phyloP scores from a whole-genome alignment of 1,140 invertebrate genomes.

The Arctopsyche grandis region DNA sequence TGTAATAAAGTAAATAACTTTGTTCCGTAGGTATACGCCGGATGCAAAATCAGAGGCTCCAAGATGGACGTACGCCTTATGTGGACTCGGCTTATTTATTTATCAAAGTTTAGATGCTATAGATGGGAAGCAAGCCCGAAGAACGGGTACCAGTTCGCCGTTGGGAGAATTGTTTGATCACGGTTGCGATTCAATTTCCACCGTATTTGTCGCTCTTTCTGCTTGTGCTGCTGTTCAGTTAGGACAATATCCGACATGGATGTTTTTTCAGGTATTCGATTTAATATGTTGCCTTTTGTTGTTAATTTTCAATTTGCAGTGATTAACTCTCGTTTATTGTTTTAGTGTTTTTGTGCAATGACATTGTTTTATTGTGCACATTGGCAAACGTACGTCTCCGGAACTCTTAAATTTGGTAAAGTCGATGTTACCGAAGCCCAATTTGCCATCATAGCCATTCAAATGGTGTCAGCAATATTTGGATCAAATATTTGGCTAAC shows the following conservation, averaged over 20 bases:
- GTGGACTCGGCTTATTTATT: conserved; percentile 93
- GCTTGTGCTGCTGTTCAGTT: conserved; percentile 92
- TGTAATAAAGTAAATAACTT: too few species aligned
- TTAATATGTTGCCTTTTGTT: neutral
- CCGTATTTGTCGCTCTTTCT: conserved; percentile 95
- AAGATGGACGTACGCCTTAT: conserved; percentile 90
- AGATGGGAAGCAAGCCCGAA: conserved; percentile 98
- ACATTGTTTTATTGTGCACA: conserved; percentile 98
- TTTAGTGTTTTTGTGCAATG: conserved; percentile 90
- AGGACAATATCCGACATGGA: conserved; percentile 90
- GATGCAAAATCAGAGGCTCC: conserved; percentile 80
- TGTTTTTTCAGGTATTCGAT: conserved; percentile 84
- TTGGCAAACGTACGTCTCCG: conserved; percentile 99
- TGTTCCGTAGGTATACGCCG: conserved; percentile 68
- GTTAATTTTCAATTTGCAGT: neutral
- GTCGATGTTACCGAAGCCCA: conserved; percentile 99
- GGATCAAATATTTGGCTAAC: conserved; percentile 88
- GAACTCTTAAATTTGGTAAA: conserved; percentile 90
- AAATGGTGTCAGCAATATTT: conserved; percentile 87
- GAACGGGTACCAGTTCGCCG: conserved; percentile 91
- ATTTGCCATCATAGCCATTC: conserved; percentile 90
- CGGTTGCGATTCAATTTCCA: conserved; percentile 97
- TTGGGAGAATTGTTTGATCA: conserved; percentile 99
- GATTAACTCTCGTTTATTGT: conserved; percentile 50
- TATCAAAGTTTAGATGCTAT: conserved; percentile 99